A percentile compares a stretch with the other conserved stretches of the same genome.
phyloP scores from a whole-genome alignment of 2,797 vertebrate genomes.

The Podarcis lilfordi region DNA sequence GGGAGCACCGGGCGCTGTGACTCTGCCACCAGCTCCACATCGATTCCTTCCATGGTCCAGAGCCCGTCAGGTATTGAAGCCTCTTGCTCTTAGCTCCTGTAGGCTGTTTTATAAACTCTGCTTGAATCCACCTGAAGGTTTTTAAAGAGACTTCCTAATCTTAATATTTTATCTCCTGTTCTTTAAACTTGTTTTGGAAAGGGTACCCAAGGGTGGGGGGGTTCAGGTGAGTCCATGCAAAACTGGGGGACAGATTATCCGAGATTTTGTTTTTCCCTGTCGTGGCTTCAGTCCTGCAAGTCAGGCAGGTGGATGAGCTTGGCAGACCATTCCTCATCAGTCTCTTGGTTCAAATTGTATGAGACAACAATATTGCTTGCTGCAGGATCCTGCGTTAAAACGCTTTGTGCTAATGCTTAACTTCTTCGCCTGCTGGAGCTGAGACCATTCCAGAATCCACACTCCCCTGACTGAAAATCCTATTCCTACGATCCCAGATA shows the following conservation, averaged over 20 bases:
- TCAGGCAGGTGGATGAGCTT: not conserved
- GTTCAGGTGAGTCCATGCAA: not conserved
- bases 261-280: not conserved
- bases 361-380: too few relatives aligned
- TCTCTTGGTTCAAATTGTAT: too few relatives aligned
- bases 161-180: not conserved
- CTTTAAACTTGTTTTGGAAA: not conserved
- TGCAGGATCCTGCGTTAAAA: too few relatives aligned
- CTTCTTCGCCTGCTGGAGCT: too few relatives aligned
- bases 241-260: not conserved
- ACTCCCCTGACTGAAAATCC: not conserved
- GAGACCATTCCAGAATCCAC: not conserved
- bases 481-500: too few relatives aligned
- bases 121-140: not conserved
- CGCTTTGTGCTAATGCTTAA: too few relatives aligned
- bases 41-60: constrained; percentile 83
- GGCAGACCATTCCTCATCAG: not conserved
- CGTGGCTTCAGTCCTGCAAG: not conserved
- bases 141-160: constrained; percentile 5
- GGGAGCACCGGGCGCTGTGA: constrained; percentile 85
- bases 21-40: constrained; percentile 84
- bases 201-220: accelerated
- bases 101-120: not conserved
- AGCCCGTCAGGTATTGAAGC: constrained; percentile 87
- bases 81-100: not conserved